Evolutionary conservation across 2,113 vertebrate species (phyloP), one percentile per base, ranked within the genome.

Genomic region (Sinocyclocheilus maitianheensis): DNA sequence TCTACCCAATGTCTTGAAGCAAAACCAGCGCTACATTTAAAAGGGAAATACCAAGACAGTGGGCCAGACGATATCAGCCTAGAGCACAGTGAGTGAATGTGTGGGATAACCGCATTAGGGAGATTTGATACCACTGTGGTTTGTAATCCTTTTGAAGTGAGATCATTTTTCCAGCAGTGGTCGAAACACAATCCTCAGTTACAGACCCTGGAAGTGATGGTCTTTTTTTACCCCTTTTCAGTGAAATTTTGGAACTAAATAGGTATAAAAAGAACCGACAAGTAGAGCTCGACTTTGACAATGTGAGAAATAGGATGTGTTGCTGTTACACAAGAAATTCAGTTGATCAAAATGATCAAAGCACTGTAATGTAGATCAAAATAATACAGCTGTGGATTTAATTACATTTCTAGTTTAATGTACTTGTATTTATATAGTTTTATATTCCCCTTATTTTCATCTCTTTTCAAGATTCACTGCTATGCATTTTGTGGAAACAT

Each of bases 111-210:
- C 88, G 55, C 83, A 93, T 93, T 92, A 93, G 87, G 60, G 93
- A 94, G 94, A 94, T 91, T 92, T 93, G 92, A 93, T 91, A 90
- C 89, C 43, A 58, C 87, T 79, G 89, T 82, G 87, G 80, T 67
- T 84, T 86, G 84, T 77, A 85, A 85, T 80, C 82, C 87, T 55
- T 95, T 94, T 94, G 92, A 94, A 94, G 93, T 93, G 81, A 91
- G 92, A 94, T 94, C 92, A 85, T 89, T 93, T 94, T 93, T 91
- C 93, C 89, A 93, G 92, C 88, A 89, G 90, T 89, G 88, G 89
- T 91, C 85, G 91, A 91, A 90, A 91, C 91, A 90, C 92, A 90
- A 91, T 92, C 88, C 79, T 89, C 92, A 91, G 91, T 91, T 90
- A 91, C 91, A 85, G 83, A 91, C 84, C 82, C 76, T 78, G 87